A percentile compares a stretch with the other conserved stretches of the same genome.
Conservation (phyloP, 2,113 vertebrate genomes). For the Lipophrys pholis region DNA sequence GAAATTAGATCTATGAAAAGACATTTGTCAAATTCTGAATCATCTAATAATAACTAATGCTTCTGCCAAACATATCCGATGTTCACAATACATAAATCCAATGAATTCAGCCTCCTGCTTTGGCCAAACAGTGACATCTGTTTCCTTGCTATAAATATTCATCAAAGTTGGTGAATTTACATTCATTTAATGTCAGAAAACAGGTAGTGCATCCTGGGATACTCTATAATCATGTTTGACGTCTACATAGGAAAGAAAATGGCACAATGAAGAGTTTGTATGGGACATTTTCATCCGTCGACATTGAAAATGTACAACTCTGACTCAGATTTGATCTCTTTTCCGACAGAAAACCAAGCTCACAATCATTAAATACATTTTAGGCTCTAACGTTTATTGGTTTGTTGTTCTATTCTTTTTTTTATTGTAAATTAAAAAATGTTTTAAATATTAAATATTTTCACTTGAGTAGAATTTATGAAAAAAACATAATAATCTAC, state of each 20-base stretch:
- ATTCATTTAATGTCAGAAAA: neutral
- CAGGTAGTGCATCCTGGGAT: neutral
- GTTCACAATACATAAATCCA: conserved; percentile 11
- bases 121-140: neutral
- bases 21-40: conserved; percentile 11
- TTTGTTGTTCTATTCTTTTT: too few species aligned
- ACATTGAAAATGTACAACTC: too few species aligned
- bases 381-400: too few species aligned
- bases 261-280: neutral
- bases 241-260: neutral
- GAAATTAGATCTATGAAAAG: neutral
- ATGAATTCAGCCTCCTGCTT: neutral
- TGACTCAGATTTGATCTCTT: too few species aligned
- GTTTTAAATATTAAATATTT: too few species aligned
- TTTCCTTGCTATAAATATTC: conserved; percentile 4
- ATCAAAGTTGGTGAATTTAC: neutral
- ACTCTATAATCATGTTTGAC: neutral
- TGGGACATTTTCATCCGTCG: too few species aligned
- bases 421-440: too few species aligned
- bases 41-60: conserved; percentile 23
- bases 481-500: too few species aligned
- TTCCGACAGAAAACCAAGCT: too few species aligned
- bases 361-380: too few species aligned
- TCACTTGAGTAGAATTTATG: too few species aligned
- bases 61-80: conserved; percentile 1